Evolutionary conservation across 92 coral and sea anemone species (phyloP), one percentile per base, ranked within the genome.

Genomic region (Epizoanthus rinbou): DNA sequence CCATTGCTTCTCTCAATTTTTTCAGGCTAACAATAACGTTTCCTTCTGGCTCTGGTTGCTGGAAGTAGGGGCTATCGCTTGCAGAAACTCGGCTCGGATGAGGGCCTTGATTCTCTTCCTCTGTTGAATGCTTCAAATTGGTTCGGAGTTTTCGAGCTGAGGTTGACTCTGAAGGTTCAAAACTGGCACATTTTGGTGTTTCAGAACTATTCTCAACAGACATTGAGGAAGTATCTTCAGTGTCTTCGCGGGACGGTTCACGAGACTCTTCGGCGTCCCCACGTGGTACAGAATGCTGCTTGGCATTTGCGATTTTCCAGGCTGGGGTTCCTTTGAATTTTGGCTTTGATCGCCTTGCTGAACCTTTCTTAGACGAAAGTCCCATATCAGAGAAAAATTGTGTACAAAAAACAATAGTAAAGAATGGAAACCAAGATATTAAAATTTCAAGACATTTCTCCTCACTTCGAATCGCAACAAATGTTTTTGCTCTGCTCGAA

Each of bases 121-220:
- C 53, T 9, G 74, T 45, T 33, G 9, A 31, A 68, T 50, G 31
- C 16, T 68, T 19, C 3, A 39, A 68, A 68, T 68, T 19, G 33
- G 50, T 7, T 67, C 50, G 45, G 35, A 67, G 73, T 67, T 67
- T 68, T 68, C 74, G 53, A 68, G 22, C 74, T 68, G 74, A 18
- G 74, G 53, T 50, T 11, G 74, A 68, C 74, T 68, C 21, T 45
- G 53, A 68, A 68, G 74, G 74, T 68, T 33, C 74, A 68, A 68
- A 68, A 68, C 74, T 68, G 50, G 74, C 50, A 68, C 22, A 50
- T 68, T 14, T 67, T 35, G 53, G 74, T 19, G 74, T 47, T 47
- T 47, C 53, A 47, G 53, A 4, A 0, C 53, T 47, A 47, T 47
- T 8, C 8, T 47, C 53, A 47, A 47, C 53, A 47, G 53, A 47